Percentiles rank a stretch among this genome's conserved stretches.
Conservation (phyloP, 2,113 vertebrate genomes). For the Aix galericulata region DNA sequence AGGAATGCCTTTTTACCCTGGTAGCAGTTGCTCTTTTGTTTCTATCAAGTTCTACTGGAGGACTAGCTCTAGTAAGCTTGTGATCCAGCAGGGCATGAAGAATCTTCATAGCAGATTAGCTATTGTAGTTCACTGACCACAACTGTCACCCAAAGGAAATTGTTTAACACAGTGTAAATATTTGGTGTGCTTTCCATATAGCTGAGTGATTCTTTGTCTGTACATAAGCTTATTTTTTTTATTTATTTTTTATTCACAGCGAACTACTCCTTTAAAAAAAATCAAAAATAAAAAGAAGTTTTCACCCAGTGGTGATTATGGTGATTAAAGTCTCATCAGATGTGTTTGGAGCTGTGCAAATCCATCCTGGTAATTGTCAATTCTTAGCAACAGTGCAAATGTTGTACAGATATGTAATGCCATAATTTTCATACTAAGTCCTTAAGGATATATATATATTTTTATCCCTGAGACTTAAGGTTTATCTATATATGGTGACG, state of each 20-base stretch:
- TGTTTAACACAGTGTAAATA: slow-evolving; percentile 48
- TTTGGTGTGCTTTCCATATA: slow-evolving; percentile 12
- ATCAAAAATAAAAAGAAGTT: neutral
- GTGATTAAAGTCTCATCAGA: neutral
- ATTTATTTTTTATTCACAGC: neutral
- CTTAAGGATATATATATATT: neutral
- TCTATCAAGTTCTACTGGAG: slow-evolving; percentile 5
- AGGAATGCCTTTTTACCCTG: neutral
- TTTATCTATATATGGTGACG: neutral
- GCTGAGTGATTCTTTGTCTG: neutral
- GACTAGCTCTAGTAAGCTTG: slow-evolving; percentile 20
- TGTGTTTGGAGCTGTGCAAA: neutral
- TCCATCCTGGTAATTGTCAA: neutral
- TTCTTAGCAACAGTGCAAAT: neutral
- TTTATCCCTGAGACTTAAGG: neutral
- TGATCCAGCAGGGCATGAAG: slow-evolving; percentile 11
- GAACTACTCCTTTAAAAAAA: neutral
- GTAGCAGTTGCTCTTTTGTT: slow-evolving; percentile 10
- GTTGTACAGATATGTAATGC: neutral
- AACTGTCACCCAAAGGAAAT: slow-evolving; percentile 42
- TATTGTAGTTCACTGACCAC: slow-evolving; percentile 56
- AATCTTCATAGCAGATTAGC: slow-evolving; percentile 38
- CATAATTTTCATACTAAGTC: neutral
- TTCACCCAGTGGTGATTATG: neutral
- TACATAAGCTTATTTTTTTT: neutral